phyloP scores from a whole-genome alignment of 2,797 vertebrate species.

The Perodicticus potto region DNA sequence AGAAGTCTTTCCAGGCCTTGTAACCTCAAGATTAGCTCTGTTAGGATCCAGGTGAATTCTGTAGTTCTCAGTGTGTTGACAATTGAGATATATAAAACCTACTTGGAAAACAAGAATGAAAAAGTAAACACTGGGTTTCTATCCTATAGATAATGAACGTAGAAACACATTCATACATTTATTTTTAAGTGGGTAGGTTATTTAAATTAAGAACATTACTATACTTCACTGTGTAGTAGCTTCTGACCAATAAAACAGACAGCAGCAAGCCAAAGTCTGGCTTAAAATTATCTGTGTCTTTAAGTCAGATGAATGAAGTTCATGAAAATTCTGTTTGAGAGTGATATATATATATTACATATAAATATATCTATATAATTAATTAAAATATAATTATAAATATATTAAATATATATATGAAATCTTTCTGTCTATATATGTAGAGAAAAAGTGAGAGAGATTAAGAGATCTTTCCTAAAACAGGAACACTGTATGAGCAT shows the following conservation, averaged over 20 bases:
- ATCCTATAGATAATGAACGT: not conserved
- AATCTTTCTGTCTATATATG: no score
- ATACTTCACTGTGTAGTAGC: not conserved
- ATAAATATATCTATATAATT: no score
- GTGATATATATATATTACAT: not conserved
- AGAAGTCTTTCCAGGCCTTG: not conserved
- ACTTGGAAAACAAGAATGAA: not conserved
- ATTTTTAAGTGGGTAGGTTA: not conserved
- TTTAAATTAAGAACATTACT: not conserved
- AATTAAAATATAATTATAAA: no score
- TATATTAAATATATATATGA: no score
- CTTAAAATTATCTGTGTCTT: not conserved
- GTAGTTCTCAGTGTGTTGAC: not conserved
- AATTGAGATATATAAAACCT: not conserved
- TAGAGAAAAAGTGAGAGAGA: not conserved
- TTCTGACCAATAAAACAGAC: constrained; percentile 25
- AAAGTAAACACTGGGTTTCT: not conserved
- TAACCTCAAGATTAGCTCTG: not conserved
- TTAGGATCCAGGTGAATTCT: not conserved
- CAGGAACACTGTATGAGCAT: not conserved
- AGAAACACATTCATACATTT: not conserved
- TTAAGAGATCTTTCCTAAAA: not conserved
- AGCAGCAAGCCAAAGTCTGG: not conserved
- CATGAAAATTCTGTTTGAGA: not conserved
- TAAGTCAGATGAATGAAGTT: not conserved